These are phyloP conservation scores for Scalopus aquaticus DNA, from an alignment of 2,113 vertebrate genomes.

Conservation along the genomic window DNA sequence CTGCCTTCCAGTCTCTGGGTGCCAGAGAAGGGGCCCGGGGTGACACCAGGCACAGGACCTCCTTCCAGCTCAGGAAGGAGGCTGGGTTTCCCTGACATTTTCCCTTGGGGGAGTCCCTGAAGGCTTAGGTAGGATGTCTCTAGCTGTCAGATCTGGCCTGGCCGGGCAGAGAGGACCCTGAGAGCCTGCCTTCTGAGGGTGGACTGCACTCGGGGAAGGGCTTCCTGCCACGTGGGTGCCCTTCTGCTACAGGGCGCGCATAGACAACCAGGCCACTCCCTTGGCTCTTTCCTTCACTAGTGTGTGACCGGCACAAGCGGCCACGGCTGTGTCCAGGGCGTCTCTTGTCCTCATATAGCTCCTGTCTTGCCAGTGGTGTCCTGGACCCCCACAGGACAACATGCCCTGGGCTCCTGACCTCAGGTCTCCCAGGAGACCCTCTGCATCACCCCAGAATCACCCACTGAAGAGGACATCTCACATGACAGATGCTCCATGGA, in stretches of 20 bases:
- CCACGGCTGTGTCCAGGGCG: fast-evolving
- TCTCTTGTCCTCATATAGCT: neutral
- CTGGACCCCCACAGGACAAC: neutral
- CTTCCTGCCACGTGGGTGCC: neutral
- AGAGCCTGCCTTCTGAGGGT: neutral
- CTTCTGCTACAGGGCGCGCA: neutral
- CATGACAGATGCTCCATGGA: neutral
- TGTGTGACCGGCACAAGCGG: neutral
- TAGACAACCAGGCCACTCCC: fast-evolving
- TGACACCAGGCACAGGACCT: neutral
- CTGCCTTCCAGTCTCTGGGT: neutral
- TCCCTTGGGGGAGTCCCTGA: neutral
- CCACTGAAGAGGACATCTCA: neutral
- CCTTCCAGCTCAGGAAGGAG: neutral
- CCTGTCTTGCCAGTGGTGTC: neutral
- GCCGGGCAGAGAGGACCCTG: neutral
- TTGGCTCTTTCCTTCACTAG: neutral
- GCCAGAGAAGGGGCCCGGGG: neutral
- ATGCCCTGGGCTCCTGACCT: neutral
- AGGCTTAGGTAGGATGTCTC: neutral
- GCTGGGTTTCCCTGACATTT: neutral
- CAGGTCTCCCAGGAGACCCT: neutral
- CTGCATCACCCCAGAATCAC: neutral
- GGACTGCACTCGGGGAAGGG: neutral
- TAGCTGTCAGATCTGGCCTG: neutral